Percentiles rank a stretch among this genome's conserved stretches.
Conservation (phyloP, 2,888 invertebrate genomes). For the Itoplectis maculator region DNA sequence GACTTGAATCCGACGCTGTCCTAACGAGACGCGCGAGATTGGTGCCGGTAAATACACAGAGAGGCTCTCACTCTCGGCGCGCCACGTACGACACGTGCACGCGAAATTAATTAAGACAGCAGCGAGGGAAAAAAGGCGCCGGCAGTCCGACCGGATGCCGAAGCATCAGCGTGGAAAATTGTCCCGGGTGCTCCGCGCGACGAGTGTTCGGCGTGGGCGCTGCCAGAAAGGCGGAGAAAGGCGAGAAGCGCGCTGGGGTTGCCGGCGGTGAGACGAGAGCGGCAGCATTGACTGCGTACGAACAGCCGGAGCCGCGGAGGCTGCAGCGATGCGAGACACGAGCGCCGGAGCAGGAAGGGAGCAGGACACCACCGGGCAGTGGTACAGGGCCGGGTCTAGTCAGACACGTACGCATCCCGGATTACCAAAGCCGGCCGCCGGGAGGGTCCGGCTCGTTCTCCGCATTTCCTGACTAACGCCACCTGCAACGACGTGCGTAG, state of each 20-base stretch:
- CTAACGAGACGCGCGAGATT: slow-evolving; percentile 39
- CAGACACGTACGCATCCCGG: slow-evolving; percentile 69
- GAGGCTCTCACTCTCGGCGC: slow-evolving; percentile 41
- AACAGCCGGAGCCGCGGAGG: slow-evolving; percentile 6
- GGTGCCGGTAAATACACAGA: slow-evolving; percentile 3
- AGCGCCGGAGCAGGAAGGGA: slow-evolving; percentile 7
- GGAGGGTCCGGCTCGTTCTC: slow-evolving; percentile 13
- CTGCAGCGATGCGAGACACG: slow-evolving; percentile 27
- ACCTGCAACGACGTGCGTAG: neutral
- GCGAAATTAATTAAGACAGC: slow-evolving; percentile 72
- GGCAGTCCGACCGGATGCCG: slow-evolving; percentile 54
- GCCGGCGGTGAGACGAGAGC: too few relatives aligned
- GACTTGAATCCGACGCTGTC: too few relatives aligned
- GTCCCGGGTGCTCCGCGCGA: slow-evolving; percentile 47
- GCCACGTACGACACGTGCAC: slow-evolving; percentile 66
- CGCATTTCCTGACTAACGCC: slow-evolving; percentile 15
- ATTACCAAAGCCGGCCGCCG: slow-evolving; percentile 39
- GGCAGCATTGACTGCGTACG: neutral
- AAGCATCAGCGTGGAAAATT: slow-evolving; percentile 69
- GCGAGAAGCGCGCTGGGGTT: slow-evolving; percentile 17
- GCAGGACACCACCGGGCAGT: slow-evolving; percentile 60
- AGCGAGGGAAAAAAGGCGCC: slow-evolving; percentile 60
- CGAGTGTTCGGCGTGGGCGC: slow-evolving; percentile 12
- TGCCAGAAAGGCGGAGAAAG: slow-evolving; percentile 5
- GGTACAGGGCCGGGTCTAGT: slow-evolving; percentile 71